Conservation (phyloP, 2,888 invertebrate genomes). For the Yponomeuta sedellus region DNA sequence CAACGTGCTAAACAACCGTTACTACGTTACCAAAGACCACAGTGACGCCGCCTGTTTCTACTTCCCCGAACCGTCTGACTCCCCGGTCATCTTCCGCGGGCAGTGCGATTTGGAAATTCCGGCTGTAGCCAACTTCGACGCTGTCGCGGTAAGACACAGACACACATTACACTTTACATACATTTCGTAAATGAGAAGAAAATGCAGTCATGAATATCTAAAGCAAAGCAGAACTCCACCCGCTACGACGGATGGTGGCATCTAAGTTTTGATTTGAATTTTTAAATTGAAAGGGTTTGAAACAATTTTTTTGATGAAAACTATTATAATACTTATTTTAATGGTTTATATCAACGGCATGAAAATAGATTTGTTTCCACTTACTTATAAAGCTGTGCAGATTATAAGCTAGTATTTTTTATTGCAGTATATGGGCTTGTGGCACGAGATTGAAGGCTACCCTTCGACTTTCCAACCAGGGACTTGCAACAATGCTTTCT, state of each 20-base stretch:
- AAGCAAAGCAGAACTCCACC: too few species aligned
- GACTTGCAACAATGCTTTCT: constrained; percentile 28
- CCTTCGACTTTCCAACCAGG: constrained; percentile 27
- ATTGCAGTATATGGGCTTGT: constrained; percentile 12
- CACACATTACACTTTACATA: too few species aligned
- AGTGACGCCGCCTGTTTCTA: constrained; percentile 46
- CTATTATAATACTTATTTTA: too few species aligned
- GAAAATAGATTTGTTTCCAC: too few species aligned
- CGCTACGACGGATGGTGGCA: too few species aligned
- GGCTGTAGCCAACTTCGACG: constrained; percentile 39
- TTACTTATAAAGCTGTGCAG: too few species aligned
- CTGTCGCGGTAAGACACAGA: constrained; percentile 37
- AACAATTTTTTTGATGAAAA: too few species aligned
- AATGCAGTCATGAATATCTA: too few species aligned
- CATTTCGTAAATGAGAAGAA: not conserved
- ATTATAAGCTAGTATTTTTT: not conserved
- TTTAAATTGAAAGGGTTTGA: too few species aligned
- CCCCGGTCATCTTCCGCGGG: constrained; percentile 42
- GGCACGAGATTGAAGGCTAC: constrained; percentile 20
- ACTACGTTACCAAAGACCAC: constrained; percentile 40
- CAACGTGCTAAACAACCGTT: constrained; percentile 37
- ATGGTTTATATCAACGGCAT: too few species aligned
- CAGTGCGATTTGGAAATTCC: constrained; percentile 41
- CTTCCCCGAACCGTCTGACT: constrained; percentile 37
- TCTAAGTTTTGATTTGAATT: too few species aligned